Evolutionary conservation across 35 echinoderm and acorn worm genomes (phyloP).

Genomic region (Hemicentrotus pulcherrimus): DNA sequence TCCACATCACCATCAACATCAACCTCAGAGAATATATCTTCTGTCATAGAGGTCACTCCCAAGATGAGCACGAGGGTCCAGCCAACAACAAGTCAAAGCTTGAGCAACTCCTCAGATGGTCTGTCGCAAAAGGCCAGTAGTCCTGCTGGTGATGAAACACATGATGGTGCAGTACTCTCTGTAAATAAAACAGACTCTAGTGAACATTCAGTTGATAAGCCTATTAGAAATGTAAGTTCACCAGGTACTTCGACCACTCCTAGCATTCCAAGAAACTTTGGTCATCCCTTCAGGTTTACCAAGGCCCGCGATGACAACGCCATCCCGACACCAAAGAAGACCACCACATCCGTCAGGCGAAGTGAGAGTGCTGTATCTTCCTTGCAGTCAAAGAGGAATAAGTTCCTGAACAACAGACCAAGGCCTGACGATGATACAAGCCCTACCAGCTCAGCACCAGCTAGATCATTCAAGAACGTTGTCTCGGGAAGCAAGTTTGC

Average conservation of each 20-base stretch:
- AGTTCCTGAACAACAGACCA: conserved; percentile 10
- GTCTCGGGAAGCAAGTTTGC: conserved; percentile 42
- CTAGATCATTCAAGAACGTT: conserved; percentile 36
- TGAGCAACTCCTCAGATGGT: not conserved
- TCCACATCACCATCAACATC: conserved; percentile 41
- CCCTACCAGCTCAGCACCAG: not conserved
- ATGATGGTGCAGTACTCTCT: not conserved
- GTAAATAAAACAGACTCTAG: not conserved
- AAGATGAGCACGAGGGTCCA: not conserved
- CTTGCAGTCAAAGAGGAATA: conserved; percentile 30
- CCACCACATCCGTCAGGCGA: not conserved
- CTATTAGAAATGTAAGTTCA: not conserved
- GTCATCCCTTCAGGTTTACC: not conserved
- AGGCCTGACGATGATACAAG: conserved; percentile 6
- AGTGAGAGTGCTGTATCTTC: conserved; percentile 44
- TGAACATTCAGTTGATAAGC: not conserved
- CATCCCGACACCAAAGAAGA: conserved; percentile 34
- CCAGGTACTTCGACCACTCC: not conserved
- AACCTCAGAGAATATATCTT: conserved; percentile 37
- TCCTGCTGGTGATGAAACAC: not conserved
- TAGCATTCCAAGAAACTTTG: conserved; percentile 2
- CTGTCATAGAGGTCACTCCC: conserved; percentile 23
- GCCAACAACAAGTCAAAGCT: not conserved
- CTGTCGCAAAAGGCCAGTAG: not conserved
- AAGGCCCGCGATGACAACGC: not conserved